Percentiles rank a stretch among this genome's conserved stretches.
Evolutionary conservation across 2,113 vertebrate genomes (phyloP).

Genomic region (Echinops telfairi): DNA sequence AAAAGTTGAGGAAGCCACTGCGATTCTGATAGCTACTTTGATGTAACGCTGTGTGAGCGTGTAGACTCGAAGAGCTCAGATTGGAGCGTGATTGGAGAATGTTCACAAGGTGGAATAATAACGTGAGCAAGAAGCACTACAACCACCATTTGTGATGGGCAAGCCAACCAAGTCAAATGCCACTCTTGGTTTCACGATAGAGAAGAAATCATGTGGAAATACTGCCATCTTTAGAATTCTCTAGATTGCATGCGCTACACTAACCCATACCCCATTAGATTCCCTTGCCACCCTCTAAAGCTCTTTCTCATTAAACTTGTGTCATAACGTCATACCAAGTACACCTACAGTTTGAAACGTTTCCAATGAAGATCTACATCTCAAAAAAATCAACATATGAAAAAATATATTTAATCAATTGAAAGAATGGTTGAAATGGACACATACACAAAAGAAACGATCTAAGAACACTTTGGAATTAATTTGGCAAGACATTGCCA

Average conservation of each 20-base stretch:
- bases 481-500: not conserved
- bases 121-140: not conserved
- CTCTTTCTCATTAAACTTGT: not conserved
- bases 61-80: not conserved
- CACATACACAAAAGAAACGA: not conserved
- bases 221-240: not conserved
- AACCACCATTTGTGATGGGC: not conserved
- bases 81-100: too few relatives aligned
- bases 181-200: not conserved
- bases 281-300: accelerated
- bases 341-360: not conserved
- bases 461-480: not conserved
- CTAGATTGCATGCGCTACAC: not conserved
- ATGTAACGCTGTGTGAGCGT: not conserved
- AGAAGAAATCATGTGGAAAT: not conserved
- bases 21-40: not conserved
- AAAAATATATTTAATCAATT: not conserved
- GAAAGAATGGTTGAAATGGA: not conserved
- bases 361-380: not conserved
- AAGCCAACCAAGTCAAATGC: not conserved
- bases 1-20: not conserved
- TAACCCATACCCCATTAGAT: not conserved
- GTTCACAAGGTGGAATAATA: not conserved
- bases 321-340: not conserved
- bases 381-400: not conserved